Conservation (phyloP, 2,888 invertebrate species). For the Ellobium chinense region DNA sequence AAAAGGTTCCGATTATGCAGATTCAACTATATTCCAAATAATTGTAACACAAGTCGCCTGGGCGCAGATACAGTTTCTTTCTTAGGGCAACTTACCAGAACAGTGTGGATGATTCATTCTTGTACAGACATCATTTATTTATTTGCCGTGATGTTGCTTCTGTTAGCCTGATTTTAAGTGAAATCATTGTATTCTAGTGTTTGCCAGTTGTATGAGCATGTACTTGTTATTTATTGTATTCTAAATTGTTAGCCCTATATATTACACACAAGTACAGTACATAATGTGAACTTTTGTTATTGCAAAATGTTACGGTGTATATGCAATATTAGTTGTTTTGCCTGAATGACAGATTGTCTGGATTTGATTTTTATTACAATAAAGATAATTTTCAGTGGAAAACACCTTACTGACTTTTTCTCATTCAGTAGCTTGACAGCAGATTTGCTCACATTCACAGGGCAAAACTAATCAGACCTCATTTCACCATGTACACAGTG, state of each 20-base stretch:
- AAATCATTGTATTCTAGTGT: neutral
- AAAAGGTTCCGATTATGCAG: too few species aligned
- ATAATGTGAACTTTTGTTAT: neutral
- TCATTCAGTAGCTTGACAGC: neutral
- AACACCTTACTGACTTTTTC: neutral
- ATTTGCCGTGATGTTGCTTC: neutral
- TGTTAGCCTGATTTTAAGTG: neutral
- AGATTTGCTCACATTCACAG: too few species aligned
- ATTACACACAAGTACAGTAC: neutral
- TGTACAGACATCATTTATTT: too few species aligned
- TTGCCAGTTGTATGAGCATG: neutral
- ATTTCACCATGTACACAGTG: too few species aligned
- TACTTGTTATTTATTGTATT: neutral
- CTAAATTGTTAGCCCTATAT: neutral
- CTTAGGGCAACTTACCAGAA: too few species aligned
- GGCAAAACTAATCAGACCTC: too few species aligned
- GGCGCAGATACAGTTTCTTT: too few species aligned
- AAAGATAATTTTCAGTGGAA: slow-evolving; percentile 1
- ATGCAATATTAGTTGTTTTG: neutral
- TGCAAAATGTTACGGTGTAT: neutral
- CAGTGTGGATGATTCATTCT: too few species aligned
- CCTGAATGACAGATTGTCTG: neutral
- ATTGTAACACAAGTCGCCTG: too few species aligned
- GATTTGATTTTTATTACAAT: neutral
- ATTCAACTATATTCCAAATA: too few species aligned